Evolutionary conservation across 2,113 vertebrate genomes (phyloP).

Genomic region (Sceloporus undulatus): DNA sequence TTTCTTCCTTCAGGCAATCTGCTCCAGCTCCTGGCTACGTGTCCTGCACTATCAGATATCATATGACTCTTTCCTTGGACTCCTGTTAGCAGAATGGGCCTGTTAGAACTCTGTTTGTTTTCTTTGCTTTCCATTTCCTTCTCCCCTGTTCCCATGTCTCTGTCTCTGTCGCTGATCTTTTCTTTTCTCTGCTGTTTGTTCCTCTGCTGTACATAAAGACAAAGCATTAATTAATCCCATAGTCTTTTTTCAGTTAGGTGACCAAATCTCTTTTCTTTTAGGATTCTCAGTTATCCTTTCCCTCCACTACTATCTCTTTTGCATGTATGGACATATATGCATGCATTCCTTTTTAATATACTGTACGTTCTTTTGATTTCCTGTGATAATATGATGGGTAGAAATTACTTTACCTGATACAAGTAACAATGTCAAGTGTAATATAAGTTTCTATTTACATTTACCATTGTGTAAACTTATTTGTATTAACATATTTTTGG

Average conservation of each 20-base stretch:
- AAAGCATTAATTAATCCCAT: conserved; percentile 76
- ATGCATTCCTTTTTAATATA: accelerated
- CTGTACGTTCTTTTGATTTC: conserved; percentile 45
- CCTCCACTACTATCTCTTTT: conserved; percentile 19
- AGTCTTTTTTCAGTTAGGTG: conserved; percentile 74
- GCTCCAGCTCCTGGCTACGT: conserved; percentile 85
- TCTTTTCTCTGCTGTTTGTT: conserved; percentile 76
- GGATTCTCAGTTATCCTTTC: conserved; percentile 40
- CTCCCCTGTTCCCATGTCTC: conserved; percentile 69
- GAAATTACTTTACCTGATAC: conserved; percentile 72
- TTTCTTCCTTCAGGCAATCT: conserved; percentile 88
- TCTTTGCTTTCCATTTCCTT: conserved; percentile 83
- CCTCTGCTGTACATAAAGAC: conserved; percentile 72
- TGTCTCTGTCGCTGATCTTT: conserved; percentile 68
- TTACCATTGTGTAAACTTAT: conserved; percentile 76
- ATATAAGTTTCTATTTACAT: conserved; percentile 45
- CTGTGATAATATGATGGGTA: conserved; percentile 49
- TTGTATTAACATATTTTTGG: conserved; percentile 54
- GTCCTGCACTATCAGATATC: conserved; percentile 88
- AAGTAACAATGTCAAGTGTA: conserved; percentile 56
- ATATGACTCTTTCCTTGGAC: conserved; percentile 87
- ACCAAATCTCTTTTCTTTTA: conserved; percentile 75
- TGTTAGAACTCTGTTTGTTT: conserved; percentile 85
- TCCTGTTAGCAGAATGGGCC: conserved; percentile 84
- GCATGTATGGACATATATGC: accelerated